phyloP scores from a whole-genome alignment of 2,113 vertebrate genomes.

The Mobula hypostoma region DNA sequence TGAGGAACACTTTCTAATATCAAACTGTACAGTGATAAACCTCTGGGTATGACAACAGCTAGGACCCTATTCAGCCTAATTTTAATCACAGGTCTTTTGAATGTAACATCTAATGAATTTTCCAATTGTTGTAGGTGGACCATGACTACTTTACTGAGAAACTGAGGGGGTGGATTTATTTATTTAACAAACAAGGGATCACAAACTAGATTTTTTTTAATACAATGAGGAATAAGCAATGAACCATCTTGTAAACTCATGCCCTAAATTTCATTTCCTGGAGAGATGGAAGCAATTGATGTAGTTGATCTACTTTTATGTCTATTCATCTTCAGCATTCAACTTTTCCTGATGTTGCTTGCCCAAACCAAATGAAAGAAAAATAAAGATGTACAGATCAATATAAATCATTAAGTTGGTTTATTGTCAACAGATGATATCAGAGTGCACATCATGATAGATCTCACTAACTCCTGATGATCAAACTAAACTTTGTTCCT shows the following conservation, averaged over 20 bases:
- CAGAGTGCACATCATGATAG: neutral
- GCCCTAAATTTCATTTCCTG: no score
- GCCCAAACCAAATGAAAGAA: no score
- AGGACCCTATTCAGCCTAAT: neutral
- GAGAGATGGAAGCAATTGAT: no score
- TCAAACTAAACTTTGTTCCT: neutral
- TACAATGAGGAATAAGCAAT: no score
- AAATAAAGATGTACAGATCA: neutral
- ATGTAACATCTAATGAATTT: neutral
- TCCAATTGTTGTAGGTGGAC: neutral
- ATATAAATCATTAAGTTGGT: neutral
- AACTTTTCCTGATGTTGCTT: no score
- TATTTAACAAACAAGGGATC: no score
- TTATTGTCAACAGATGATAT: neutral
- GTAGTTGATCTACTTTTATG: no score
- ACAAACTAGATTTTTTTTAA: no score
- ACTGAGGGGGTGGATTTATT: no score
- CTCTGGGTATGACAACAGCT: neutral
- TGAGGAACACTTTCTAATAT: neutral
- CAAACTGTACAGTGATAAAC: neutral
- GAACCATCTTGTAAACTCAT: no score
- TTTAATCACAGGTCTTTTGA: neutral
- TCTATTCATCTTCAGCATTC: no score
- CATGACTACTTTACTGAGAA: neutral
- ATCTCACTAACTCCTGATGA: neutral